Percentiles rank a stretch among this genome's conserved stretches.
phyloP scores from a whole-genome alignment of 2,113 vertebrate genomes.

The Barbus barbus region DNA sequence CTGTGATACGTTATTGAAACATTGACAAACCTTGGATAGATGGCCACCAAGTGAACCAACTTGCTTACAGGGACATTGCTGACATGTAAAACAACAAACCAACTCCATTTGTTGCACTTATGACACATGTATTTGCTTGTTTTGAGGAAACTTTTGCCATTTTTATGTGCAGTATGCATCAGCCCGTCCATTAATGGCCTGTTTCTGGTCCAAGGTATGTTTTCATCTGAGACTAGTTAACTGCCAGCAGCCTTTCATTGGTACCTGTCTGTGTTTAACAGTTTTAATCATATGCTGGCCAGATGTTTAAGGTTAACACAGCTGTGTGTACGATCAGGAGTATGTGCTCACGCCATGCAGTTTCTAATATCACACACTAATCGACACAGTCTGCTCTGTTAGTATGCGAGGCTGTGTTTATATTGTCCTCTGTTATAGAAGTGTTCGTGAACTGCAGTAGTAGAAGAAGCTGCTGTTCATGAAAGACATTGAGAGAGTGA shows the following conservation, averaged over 20 bases:
- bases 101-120: not conserved
- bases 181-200: not conserved
- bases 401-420: not conserved
- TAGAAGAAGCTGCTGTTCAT: not conserved
- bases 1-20: too few species aligned
- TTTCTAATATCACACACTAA: not conserved
- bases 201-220: too few species aligned
- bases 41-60: too few species aligned
- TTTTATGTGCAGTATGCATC: not conserved
- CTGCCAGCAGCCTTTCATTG: not conserved
- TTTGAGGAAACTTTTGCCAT: not conserved
- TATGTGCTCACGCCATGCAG: not conserved
- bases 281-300: slow-evolving; percentile 10
- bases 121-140: not conserved
- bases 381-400: not conserved
- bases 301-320: slow-evolving; percentile 23
- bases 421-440: not conserved
- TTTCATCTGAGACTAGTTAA: slow-evolving; percentile 11
- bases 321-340: slow-evolving; percentile 18
- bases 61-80: not conserved
- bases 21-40: too few species aligned
- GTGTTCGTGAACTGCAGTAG: not conserved
- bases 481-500: not conserved
- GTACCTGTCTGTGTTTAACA: slow-evolving; percentile 8
- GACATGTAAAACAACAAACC: not conserved